These are phyloP conservation scores for Lithobates sylvaticus DNA, from an alignment of 2,797 vertebrate genomes.

Conservation along the genomic window DNA sequence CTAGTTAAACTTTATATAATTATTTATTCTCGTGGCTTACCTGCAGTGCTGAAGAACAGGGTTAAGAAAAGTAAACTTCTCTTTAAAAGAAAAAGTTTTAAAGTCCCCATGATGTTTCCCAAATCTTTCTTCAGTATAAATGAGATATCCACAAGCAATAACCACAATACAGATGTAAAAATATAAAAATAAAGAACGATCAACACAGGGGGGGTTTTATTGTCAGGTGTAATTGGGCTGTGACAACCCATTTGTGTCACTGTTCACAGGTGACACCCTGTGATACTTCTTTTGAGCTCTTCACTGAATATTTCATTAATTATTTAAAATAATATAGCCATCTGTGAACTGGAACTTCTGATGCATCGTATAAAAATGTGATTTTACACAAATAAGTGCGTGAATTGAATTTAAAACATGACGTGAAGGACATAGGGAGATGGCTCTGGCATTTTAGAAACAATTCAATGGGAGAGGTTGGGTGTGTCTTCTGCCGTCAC, in stretches of 20 bases:
- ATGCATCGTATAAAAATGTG: background rate
- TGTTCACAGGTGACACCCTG: constrained; percentile 15
- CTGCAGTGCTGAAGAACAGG: background rate
- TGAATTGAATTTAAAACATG: background rate
- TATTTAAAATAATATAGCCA: background rate
- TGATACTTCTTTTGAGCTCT: constrained; percentile 1
- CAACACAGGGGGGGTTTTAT: constrained; percentile 16
- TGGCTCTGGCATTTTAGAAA: background rate
- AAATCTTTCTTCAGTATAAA: background rate
- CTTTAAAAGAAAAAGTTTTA: background rate
- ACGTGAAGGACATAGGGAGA: background rate
- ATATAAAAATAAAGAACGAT: background rate
- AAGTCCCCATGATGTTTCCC: background rate
- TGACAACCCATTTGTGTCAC: constrained; percentile 29
- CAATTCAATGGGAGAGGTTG: background rate
- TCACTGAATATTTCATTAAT: background rate
- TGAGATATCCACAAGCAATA: background rate
- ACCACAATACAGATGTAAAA: background rate
- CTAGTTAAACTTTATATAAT: background rate
- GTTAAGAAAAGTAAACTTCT: background rate
- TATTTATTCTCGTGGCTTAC: background rate
- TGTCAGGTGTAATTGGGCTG: background rate
- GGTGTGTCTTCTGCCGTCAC: background rate
- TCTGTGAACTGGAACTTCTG: background rate
- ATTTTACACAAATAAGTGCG: background rate